Conservation (phyloP, 1,140 invertebrate species). For the Drosophila watanabei region DNA sequence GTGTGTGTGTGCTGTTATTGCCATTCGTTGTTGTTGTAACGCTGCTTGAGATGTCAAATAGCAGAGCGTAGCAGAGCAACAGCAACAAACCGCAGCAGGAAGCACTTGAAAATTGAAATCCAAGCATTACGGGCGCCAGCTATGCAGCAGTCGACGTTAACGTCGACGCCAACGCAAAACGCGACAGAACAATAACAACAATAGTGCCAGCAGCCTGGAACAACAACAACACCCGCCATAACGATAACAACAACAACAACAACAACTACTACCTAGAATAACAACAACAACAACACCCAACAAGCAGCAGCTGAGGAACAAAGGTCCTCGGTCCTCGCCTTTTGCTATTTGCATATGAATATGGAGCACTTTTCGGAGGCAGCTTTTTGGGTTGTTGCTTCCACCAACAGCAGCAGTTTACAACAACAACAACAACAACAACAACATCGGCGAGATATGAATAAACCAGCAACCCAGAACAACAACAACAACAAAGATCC, state of each 20-base stretch:
- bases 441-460: conserved; percentile 58
- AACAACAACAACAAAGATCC: conserved; percentile 34
- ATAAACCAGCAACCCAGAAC: conserved; percentile 60
- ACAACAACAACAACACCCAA: conserved; percentile 18
- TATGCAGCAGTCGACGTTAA: conserved; percentile 34
- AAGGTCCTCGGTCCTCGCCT: conserved; percentile 66
- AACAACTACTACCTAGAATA: conserved; percentile 16
- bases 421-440: conserved; percentile 43
- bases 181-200: conserved; percentile 38
- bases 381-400: conserved; percentile 60
- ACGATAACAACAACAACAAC: conserved; percentile 31
- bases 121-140: conserved; percentile 70
- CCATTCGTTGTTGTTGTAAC: conserved; percentile 45
- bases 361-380: conserved; percentile 60
- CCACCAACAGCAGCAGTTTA: conserved; percentile 20
- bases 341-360: conserved; percentile 79
- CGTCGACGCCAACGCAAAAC: conserved; percentile 51
- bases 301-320: conserved; percentile 43
- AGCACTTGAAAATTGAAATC: conserved; percentile 82
- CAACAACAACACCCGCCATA: conserved; percentile 32
- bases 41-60: conserved; percentile 81
- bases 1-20: conserved; percentile 20
- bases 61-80: conserved; percentile 54
- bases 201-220: conserved; percentile 29
- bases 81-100: conserved; percentile 66